Evolutionary conservation across 2,888 invertebrate genomes (phyloP).

Genomic region (Lasioglossum zephyrum): DNA sequence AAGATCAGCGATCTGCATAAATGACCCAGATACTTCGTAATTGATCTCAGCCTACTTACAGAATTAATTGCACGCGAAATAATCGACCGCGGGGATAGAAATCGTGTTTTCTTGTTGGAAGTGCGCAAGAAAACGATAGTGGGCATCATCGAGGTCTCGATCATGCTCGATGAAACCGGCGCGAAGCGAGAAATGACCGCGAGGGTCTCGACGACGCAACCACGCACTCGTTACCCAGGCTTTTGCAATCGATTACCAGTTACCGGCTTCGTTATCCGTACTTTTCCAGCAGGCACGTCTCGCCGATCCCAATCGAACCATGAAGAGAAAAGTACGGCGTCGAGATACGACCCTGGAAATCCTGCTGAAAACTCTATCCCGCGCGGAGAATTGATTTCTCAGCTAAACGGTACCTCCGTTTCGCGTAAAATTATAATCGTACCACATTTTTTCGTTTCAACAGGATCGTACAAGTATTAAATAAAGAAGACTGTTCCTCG

Average conservation of each 20-base stretch:
- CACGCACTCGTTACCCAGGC: background rate
- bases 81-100: background rate
- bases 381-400: background rate
- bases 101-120: background rate
- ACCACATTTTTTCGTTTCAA: background rate
- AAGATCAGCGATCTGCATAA: background rate
- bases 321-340: background rate
- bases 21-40: background rate
- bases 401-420: background rate
- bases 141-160: conserved; percentile 4
- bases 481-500: background rate
- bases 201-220: conserved; percentile 6
- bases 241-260: conserved; percentile 12
- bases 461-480: background rate
- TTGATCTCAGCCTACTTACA: background rate
- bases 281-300: background rate
- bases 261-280: conserved; percentile 25
- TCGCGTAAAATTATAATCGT: background rate
- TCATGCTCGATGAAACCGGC: background rate
- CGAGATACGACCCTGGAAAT: background rate
- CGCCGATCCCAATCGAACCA: conserved; percentile 11
- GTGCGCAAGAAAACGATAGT: background rate
- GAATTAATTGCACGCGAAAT: conserved; percentile 3
- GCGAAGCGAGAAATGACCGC: conserved; percentile 1
- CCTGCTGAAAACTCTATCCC: background rate